phyloP scores from a whole-genome alignment of 2,888 invertebrate genomes.

The Salpingus planirostris region DNA sequence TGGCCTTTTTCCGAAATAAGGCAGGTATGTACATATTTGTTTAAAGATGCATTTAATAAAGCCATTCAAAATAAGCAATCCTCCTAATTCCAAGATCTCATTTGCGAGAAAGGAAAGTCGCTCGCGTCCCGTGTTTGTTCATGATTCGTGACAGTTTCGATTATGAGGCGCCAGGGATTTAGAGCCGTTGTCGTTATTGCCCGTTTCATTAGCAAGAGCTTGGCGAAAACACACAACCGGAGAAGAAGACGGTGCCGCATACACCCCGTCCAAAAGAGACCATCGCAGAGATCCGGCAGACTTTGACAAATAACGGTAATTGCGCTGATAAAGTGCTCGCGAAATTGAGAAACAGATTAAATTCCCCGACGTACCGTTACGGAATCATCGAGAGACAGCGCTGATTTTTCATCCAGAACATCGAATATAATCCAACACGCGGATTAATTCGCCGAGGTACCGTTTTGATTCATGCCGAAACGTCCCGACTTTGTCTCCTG shows the following conservation, averaged over 20 bases:
- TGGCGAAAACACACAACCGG: background rate
- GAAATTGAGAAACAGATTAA: conserved; percentile 24
- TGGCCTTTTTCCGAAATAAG: too few species aligned
- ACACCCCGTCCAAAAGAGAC: background rate
- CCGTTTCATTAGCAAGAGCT: conserved; percentile 4
- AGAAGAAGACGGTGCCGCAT: too few species aligned
- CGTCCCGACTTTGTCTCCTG: background rate
- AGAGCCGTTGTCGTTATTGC: conserved; percentile 1
- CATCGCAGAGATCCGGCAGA: conserved; percentile 7
- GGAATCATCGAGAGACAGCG: conserved; percentile 7
- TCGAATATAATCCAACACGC: background rate
- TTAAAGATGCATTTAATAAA: too few species aligned
- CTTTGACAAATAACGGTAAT: conserved; percentile 21
- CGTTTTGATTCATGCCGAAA: conserved; percentile 3
- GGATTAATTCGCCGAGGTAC: background rate
- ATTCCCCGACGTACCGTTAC: conserved; percentile 14
- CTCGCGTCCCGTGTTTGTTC: too few species aligned
- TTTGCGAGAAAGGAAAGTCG: too few species aligned
- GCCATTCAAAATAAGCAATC: too few species aligned
- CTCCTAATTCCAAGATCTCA: too few species aligned
- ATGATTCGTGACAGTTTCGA: too few species aligned
- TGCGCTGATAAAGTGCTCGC: conserved; percentile 19
- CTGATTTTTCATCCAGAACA: conserved; percentile 11
- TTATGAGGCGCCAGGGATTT: too few species aligned
- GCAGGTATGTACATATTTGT: too few species aligned